Evolutionary conservation across 2,113 vertebrate species (phyloP).

Genomic region (Anolis carolinensis): DNA sequence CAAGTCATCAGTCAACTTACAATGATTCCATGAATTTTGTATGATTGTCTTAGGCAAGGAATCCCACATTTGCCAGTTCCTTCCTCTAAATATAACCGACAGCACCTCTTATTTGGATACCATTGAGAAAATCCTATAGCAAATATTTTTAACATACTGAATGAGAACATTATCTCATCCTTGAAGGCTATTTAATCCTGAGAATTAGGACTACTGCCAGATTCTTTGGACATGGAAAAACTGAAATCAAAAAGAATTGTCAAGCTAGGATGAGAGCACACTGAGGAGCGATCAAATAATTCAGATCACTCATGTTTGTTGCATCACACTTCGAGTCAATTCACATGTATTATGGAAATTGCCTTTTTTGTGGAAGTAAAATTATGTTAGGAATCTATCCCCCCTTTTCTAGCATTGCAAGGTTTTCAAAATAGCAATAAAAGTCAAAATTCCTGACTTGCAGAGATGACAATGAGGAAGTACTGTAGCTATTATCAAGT

Average conservation of each 20-base stretch:
- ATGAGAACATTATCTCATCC: constrained; percentile 53
- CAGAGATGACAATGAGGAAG: too few species aligned
- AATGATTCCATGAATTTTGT: too few species aligned
- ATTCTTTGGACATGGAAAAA: neutral
- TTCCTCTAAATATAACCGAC: too few species aligned
- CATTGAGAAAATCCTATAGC: constrained; percentile 28
- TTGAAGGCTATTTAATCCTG: constrained; percentile 15
- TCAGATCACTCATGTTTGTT: neutral
- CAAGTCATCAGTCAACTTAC: too few species aligned
- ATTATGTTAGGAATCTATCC: constrained; percentile 69
- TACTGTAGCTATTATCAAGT: too few species aligned
- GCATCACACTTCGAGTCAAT: too few species aligned
- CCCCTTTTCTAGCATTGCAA: neutral
- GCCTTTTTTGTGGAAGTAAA: constrained; percentile 51
- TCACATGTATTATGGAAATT: neutral
- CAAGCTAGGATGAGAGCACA: neutral
- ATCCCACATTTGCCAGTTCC: too few species aligned
- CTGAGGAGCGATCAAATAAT: too few species aligned
- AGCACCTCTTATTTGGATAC: neutral
- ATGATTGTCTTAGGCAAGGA: too few species aligned
- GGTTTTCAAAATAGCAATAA: too few species aligned
- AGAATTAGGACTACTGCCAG: constrained; percentile 26
- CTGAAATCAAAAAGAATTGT: too few species aligned
- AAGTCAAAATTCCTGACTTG: too few species aligned
- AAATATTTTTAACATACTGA: constrained; percentile 31